Base-by-base conservation (phyloP, 2,888 invertebrate species). In the Drosophila pegasa region DNA sequence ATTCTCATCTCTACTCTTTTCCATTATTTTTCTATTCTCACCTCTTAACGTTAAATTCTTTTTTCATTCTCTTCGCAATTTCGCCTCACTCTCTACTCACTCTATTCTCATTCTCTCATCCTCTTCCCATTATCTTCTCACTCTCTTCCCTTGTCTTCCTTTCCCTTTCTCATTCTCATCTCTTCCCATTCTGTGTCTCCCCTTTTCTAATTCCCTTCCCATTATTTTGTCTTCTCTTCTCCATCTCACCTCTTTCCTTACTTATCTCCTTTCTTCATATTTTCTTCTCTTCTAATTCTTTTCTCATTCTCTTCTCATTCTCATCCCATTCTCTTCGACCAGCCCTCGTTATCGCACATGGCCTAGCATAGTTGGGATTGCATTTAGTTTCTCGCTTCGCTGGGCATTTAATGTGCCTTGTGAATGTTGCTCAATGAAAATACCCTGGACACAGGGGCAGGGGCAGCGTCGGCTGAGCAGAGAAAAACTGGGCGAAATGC, bases 371-470 rank as follows among this genome's bases (percentile, higher is more conserved):
- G 60, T 27, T 76, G 6, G 29, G 25, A 56, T 55, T 27, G 50
- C 63, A 70, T 63, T 63, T 56, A 48, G 48, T 25, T 74, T 62
- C 43, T 58, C 72, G 66, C 73, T 41, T 56, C 52, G 29, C 51
- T 48, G 56, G 35, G 33, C 29, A 37, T 58, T 27, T 56, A 50
- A 50, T 71, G 51, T 31, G 71, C 71, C 60, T 50, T 57, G 45
- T 38, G 41, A 75, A 64, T 50, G 71, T 58, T 35, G 58, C 72
- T 52, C 61, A 76, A 65, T 77, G 77, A 52, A 61, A 61, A 58
- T 48, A 38, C 57, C 56, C 22, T 22, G 25, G 37, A n/a, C 52
- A 27, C 2, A 48, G 51, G 61, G 51, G 61, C 3, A 40, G 52
- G 51, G 18, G 20, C 7, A 4, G 48, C 9, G 33, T 4, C 9